Conservation (phyloP, 2,797 vertebrate genomes). For the Betta splendens region DNA sequence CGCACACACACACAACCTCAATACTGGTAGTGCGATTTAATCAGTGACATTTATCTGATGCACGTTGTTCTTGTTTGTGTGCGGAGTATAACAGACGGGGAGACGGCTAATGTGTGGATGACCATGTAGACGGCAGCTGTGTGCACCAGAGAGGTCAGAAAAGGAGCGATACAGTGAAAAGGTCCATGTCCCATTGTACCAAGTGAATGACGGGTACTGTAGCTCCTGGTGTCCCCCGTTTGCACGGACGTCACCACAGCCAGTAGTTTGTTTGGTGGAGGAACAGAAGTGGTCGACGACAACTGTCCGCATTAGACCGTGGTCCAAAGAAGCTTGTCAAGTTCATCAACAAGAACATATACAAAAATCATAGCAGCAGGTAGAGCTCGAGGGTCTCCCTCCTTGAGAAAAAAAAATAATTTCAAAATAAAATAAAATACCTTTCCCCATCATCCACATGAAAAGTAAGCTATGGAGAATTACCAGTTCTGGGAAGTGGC, state of each 20-base stretch:
- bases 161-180: conserved; percentile 83
- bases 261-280: conserved; percentile 63
- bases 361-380: conserved; percentile 83
- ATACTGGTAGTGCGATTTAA: conserved; percentile 80
- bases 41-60: conserved; percentile 67
- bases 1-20: conserved; percentile 51
- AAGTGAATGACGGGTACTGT: conserved; percentile 68
- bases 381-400: conserved; percentile 75
- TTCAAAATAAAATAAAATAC: conserved; percentile 39
- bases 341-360: conserved; percentile 70
- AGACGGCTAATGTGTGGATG: conserved; percentile 53
- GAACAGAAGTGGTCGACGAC: conserved; percentile 69
- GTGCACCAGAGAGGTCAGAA: conserved; percentile 74
- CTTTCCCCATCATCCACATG: conserved; percentile 69
- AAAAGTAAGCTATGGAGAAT: conserved; percentile 77
- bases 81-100: conserved; percentile 50
- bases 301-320: conserved; percentile 61
- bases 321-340: conserved; percentile 74
- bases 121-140: conserved; percentile 64
- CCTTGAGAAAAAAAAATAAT: conserved; percentile 54
- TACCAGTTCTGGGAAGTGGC: conserved; percentile 78
- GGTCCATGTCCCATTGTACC: conserved; percentile 80
- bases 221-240: conserved; percentile 58
- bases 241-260: conserved; percentile 60
- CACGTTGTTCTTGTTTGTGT: conserved; percentile 57